Evolutionary conservation across 2,113 vertebrate genomes (phyloP).

Genomic region (Coryphaenoides rupestris): DNA sequence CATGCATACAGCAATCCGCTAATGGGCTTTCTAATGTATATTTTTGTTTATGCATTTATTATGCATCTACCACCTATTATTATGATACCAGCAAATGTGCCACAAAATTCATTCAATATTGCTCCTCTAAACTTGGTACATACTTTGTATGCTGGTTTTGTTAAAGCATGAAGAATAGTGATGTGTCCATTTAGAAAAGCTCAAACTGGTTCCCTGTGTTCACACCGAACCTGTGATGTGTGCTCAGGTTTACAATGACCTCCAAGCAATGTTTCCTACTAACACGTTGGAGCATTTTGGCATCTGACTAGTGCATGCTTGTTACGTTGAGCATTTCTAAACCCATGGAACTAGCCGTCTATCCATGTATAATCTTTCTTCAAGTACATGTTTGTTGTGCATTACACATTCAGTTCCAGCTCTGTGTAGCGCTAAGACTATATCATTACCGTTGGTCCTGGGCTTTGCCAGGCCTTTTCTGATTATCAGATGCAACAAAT

Average conservation of each 20-base stretch:
- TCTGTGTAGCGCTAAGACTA: conserved; percentile 87
- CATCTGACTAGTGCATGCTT: background rate
- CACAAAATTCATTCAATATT: no score
- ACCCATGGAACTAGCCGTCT: conserved; percentile 3
- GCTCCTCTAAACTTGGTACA: no score
- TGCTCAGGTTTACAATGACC: background rate
- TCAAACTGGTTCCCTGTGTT: no score
- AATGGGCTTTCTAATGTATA: no score
- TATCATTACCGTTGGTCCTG: conserved; percentile 99
- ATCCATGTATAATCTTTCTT: background rate
- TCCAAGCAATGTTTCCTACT: background rate
- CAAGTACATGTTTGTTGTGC: conserved; percentile 33
- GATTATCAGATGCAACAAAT: conserved; percentile 99
- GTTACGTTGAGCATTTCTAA: conserved; percentile 24
- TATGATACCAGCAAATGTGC: no score
- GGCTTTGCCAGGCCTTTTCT: conserved; percentile 99
- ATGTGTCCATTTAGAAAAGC: no score
- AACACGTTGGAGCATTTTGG: background rate
- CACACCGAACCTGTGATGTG: no score
- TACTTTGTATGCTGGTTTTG: no score
- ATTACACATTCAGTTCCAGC: conserved; percentile 55
- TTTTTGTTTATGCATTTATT: no score
- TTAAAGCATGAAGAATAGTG: no score
- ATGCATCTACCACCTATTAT: no score
- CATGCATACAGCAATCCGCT: no score